Evolutionary conservation across 2,888 invertebrate genomes (phyloP), one percentile per base, ranked within the genome.

Genomic region (Oligia latruncula): DNA sequence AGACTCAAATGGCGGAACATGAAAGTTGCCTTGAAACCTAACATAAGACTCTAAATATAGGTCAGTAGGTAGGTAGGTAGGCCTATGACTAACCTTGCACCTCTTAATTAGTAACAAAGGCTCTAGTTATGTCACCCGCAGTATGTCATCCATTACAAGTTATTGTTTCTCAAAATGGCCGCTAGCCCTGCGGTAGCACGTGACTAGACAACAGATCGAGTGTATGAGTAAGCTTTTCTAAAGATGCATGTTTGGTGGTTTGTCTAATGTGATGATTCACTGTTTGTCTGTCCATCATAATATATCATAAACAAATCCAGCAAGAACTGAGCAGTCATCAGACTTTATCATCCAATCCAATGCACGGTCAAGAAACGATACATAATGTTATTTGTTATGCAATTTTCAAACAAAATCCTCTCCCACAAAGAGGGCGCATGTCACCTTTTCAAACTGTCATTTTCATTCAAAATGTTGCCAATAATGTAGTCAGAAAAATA

Each of bases 81-180:
- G n/a, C 46, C 35, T 67, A 74, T 84, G 85, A 81, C 58, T 83
- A 85, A 60, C 86, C 74, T 83, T 86, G 77, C 71, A 74, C 68
- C 43, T 82, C 84, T 79, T 29, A 78, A 76, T 83, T 72, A n/a
- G 83, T 74, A 78, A 86, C 87, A 87, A 87, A 84, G 87, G 75
- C 64, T 81, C 86, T 20, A 77, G 71, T 84, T 82, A 86, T 80
- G 84, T 86, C 84, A 86, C 68, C 67, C 70, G n/a, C 68, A 6
- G 23, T 65, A 65, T 77, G 84, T 84, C 84, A 87, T 20, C 84
- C 79, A 62, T 62, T 78, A 79, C 58, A 83, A 83, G 49, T 58
- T 62, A 84, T 68, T 68, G 71, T 72, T 52, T 73, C 58, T 84
- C 60, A 77, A 84, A 55, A 84, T 74, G 73, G 71, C 62, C 35